Evolutionary conservation across 2,113 vertebrate genomes (phyloP), one percentile per base, ranked within the genome.

Genomic region (Microtus montanus): DNA sequence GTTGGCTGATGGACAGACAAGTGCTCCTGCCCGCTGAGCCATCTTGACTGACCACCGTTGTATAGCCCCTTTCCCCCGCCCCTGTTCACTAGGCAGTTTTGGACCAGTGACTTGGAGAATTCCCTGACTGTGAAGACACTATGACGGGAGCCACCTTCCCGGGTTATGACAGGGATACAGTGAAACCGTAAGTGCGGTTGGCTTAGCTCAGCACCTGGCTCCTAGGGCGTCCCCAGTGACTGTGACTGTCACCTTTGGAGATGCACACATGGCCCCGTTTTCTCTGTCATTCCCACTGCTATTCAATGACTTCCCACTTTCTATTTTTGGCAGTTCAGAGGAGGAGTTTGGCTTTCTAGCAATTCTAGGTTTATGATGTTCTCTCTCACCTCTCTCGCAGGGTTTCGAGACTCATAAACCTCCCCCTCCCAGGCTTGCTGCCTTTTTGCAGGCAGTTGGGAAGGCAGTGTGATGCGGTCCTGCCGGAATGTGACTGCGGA

Each of bases 231-330:
- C 63, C 44, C 38, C 8, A 75, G 30, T 13, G n/a, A 8, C 28
- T 52, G 63, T 61, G 41, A n/a, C 17, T 19, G 63, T n/a, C 90
- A 26, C 83, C 85, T 93, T 84, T 70, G 41, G 28, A 71, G 87
- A 85, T 15, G 38, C 52, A 24, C 79, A 30, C 92, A 1, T 7
- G 77, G 89, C 91, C 84, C 33, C 52, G 33, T 88, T 95, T n/a
- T 38, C 44, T 33, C 77, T 79, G 80, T 78, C 79, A 12, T 75
- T 49, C 84, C 96, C 71, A 52, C 79, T 0, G 14, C 93, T 92
- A n/a, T 92, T 91, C 77, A 91, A 94, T 80, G 71, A 49, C 95
- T 94, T 92, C 88, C 95, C 38, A 12, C 77, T 92, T 96, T 90
- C 90, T 93, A 73, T 96, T 96, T 94, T 93, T 61, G 49, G 95